phyloP scores from a whole-genome alignment of 2,113 vertebrate species.

The Stigmatopora nigra region DNA sequence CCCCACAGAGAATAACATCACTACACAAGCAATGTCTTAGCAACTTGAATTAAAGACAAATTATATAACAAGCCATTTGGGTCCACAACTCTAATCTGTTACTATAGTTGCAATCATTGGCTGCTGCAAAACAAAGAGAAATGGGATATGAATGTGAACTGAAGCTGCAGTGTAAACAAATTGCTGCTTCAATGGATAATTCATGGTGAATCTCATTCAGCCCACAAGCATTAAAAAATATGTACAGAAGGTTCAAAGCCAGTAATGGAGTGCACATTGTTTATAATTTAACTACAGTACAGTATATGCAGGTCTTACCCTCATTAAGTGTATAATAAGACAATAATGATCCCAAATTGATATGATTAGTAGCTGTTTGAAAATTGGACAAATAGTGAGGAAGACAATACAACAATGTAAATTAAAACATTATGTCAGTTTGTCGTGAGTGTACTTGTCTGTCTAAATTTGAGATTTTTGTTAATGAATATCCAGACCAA shows the following conservation, averaged over 20 bases:
- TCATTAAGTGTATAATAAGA: too few species aligned
- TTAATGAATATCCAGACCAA: conserved; percentile 12
- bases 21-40: not conserved
- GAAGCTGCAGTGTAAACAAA: too few species aligned
- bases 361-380: too few species aligned
- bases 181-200: too few species aligned
- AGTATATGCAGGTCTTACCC: not conserved
- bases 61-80: not conserved
- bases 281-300: not conserved
- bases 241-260: not conserved
- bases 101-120: not conserved
- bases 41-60: not conserved
- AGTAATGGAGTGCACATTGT: not conserved
- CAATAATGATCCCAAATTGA: too few species aligned
- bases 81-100: not conserved
- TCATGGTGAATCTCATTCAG: too few species aligned
- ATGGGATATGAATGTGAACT: conserved; percentile 3
- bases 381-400: too few species aligned
- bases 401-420: too few species aligned
- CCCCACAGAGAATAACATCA: not conserved
- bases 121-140: conserved; percentile 1
- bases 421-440: too few species aligned
- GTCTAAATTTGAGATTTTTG: not conserved
- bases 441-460: too few species aligned
- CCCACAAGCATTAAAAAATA: too few species aligned